Evolutionary conservation across 2,797 vertebrate species (phyloP).

Genomic region (Sebastes minor): DNA sequence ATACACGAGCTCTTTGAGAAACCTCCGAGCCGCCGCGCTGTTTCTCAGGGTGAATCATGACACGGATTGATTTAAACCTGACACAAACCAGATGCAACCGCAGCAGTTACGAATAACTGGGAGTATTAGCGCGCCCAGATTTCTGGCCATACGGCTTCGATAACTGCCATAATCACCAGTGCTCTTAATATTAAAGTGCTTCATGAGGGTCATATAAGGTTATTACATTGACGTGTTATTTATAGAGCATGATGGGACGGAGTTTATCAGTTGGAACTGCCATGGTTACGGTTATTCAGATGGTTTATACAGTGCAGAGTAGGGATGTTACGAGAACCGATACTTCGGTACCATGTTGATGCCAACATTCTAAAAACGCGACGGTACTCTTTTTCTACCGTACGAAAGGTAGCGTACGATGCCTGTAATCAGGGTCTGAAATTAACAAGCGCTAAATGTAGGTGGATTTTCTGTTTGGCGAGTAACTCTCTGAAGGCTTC

Average conservation of each 20-base stretch:
- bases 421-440: too few relatives aligned
- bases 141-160: slow-evolving; percentile 59
- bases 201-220: slow-evolving; percentile 54
- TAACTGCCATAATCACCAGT: slow-evolving; percentile 60
- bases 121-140: slow-evolving; percentile 46
- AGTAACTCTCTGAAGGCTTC: too few relatives aligned
- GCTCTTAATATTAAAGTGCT: slow-evolving; percentile 50
- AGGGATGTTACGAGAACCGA: too few relatives aligned
- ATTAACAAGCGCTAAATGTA: too few relatives aligned
- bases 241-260: slow-evolving; percentile 33
- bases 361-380: too few relatives aligned
- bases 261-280: slow-evolving; percentile 31
- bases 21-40: slow-evolving; percentile 26
- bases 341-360: too few relatives aligned
- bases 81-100: slow-evolving; percentile 74
- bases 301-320: neutral
- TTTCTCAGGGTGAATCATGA: slow-evolving; percentile 63
- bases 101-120: slow-evolving; percentile 63
- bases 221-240: slow-evolving; percentile 48
- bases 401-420: too few relatives aligned
- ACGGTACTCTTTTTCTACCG: too few relatives aligned
- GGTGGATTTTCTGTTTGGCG: too few relatives aligned
- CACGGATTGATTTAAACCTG: slow-evolving; percentile 63
- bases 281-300: slow-evolving; percentile 6
- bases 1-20: slow-evolving; percentile 38